phyloP scores from a whole-genome alignment of 1,140 invertebrate genomes.

The Oreohelix idahoensis region DNA sequence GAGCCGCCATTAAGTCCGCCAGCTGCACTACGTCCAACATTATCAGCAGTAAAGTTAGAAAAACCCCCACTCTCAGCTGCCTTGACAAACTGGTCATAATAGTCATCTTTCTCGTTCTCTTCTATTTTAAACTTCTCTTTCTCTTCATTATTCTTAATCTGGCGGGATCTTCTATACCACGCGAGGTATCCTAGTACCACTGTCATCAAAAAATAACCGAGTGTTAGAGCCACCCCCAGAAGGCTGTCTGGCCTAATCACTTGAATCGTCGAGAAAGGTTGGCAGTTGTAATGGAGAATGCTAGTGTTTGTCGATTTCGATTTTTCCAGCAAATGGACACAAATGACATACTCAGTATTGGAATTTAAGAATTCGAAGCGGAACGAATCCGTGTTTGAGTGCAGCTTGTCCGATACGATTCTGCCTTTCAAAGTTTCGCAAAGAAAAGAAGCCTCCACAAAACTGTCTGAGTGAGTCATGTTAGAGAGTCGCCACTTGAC shows the following conservation, averaged over 20 bases:
- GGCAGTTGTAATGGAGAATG: slow-evolving; percentile 33
- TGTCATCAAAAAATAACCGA: neutral
- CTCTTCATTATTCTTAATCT: neutral
- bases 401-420: slow-evolving; percentile 22
- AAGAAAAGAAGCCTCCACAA: neutral
- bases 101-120: neutral
- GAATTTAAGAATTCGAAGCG: slow-evolving; percentile 10
- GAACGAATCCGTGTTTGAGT: neutral
- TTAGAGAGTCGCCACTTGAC: slow-evolving; percentile 12
- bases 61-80: neutral
- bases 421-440: slow-evolving; percentile 13
- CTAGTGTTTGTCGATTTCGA: slow-evolving; percentile 13
- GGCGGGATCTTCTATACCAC: slow-evolving; percentile 4
- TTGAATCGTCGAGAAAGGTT: slow-evolving; percentile 3
- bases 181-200: neutral
- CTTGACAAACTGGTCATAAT: neutral
- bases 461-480: neutral
- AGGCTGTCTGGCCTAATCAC: slow-evolving; percentile 17
- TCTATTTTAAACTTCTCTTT: neutral
- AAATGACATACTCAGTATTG: slow-evolving; percentile 18
- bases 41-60: neutral
- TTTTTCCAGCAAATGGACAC: slow-evolving; percentile 31
- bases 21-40: too few relatives aligned
- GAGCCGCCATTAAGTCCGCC: neutral
- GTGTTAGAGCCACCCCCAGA: neutral